Evolutionary conservation across 2,797 vertebrate species (phyloP).

Genomic region (Artibeus lituratus): DNA sequence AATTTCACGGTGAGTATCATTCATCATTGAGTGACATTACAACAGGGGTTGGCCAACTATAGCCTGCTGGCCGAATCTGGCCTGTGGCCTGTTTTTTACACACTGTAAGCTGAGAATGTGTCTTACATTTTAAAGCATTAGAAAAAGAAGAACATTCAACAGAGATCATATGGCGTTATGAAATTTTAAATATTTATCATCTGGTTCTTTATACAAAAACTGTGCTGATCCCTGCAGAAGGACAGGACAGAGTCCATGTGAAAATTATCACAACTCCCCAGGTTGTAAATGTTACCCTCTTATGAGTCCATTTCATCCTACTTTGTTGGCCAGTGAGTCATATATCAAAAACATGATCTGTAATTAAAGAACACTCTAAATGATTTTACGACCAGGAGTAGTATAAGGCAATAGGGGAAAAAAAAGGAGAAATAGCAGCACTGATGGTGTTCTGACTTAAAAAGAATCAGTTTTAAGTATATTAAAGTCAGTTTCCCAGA

Average conservation of each 20-base stretch:
- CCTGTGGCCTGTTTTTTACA: background rate
- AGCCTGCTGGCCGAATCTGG: background rate
- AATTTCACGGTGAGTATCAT: background rate
- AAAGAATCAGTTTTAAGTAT: background rate
- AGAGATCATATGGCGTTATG: background rate
- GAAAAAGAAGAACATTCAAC: background rate
- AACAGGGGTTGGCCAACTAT: background rate
- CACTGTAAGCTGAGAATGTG: background rate
- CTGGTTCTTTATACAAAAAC: background rate
- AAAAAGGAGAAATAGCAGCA: background rate
- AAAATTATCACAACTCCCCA: background rate
- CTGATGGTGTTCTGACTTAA: background rate
- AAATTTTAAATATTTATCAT: background rate
- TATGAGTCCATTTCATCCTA: background rate
- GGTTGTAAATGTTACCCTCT: background rate
- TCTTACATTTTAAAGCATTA: background rate
- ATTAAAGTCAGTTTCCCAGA: background rate
- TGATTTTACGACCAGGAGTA: background rate
- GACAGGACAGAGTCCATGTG: background rate
- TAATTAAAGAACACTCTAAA: background rate
- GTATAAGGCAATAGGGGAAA: background rate
- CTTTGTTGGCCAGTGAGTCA: background rate
- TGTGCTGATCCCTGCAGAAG: background rate
- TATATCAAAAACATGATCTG: background rate
- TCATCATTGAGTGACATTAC: background rate